Evolutionary conservation across 2,797 vertebrate genomes (phyloP), one percentile per base, ranked within the genome.

Genomic region (Anabacerthia variegaticeps): DNA sequence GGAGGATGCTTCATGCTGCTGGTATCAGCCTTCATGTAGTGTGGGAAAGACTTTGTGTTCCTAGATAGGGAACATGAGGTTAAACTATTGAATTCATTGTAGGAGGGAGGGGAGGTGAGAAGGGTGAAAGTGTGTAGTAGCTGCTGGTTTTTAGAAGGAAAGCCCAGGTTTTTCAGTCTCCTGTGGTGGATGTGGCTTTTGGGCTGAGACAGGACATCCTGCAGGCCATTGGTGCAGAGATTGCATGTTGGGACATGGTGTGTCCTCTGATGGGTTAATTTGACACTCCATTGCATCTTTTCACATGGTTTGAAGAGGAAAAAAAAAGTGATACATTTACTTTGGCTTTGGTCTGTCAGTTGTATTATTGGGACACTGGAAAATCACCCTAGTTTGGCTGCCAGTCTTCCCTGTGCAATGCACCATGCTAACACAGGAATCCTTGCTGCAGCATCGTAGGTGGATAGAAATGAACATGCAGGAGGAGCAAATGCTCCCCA

Each of bases 221-320:
- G 0, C 0, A 3, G 37, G 34, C 37, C 30, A 24, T 16, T 0
- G 2, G 39, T 48, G 34, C 55, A 48, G 32, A 59, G 18, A 5
- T 4, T n/a, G 49, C 12, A 24, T 0, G 0, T 1, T 37, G 51
- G 27, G 59, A 26, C 15, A 3, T 1, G 7, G 10, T 27, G 8
- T 44, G 21, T 71, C 26, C 26, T 10, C 5, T 1, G 1, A 13
- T 12, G 20, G 69, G 37, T 81, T 56, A 13, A 34, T 68, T 24
- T 68, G 77, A 48, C 30, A 13, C 32, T 43, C 26, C 15, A 3
- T 21, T 48, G 44, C 55, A 37, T 68, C 62, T 22, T 74, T 74
- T 37, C 28, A 32, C 0, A 0, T 37, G 34, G 15, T 65, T 41
- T 43, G 9, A 54, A 69, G 27, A 14, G 23, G 17, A 4, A 0